These are phyloP conservation scores for Atrina japonica DNA, from an alignment of 2,888 invertebrate genomes.

Conservation along the genomic window DNA sequence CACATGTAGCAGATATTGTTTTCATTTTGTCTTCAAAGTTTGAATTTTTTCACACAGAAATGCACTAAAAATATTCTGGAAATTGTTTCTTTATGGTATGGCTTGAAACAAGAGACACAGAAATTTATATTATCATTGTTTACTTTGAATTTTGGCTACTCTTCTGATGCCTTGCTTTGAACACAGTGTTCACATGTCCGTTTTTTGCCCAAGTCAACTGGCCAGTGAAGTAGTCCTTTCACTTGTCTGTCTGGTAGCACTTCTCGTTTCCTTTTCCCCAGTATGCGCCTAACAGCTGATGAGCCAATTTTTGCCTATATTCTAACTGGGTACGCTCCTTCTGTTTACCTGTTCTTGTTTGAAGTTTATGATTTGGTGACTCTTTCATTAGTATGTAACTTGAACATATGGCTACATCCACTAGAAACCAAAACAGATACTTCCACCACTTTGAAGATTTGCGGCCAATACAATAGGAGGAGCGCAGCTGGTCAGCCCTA, in stretches of 20 bases:
- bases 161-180: constrained; percentile 2
- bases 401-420: constrained; percentile 9
- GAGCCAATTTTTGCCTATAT: constrained; percentile 9
- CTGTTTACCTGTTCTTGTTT: background rate
- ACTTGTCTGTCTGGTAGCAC: background rate
- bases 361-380: constrained; percentile 14
- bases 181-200: constrained; percentile 20
- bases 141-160: background rate
- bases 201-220: constrained; percentile 1
- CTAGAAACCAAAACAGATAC: constrained; percentile 27
- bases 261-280: constrained; percentile 4
- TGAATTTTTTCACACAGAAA: no score
- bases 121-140: constrained; percentile 23
- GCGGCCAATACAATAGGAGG: constrained; percentile 10
- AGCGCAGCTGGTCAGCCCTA: constrained; percentile 18
- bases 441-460: constrained; percentile 32
- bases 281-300: constrained; percentile 6
- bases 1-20: no score
- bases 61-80: constrained; percentile 12
- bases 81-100: constrained; percentile 9
- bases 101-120: constrained; percentile 20
- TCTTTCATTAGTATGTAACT: constrained; percentile 27
- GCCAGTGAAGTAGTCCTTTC: constrained; percentile 14
- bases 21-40: no score
- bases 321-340: background rate